Evolutionary conservation across 2,888 invertebrate genomes (phyloP).

Genomic region (Agonopterix alstromeriana): DNA sequence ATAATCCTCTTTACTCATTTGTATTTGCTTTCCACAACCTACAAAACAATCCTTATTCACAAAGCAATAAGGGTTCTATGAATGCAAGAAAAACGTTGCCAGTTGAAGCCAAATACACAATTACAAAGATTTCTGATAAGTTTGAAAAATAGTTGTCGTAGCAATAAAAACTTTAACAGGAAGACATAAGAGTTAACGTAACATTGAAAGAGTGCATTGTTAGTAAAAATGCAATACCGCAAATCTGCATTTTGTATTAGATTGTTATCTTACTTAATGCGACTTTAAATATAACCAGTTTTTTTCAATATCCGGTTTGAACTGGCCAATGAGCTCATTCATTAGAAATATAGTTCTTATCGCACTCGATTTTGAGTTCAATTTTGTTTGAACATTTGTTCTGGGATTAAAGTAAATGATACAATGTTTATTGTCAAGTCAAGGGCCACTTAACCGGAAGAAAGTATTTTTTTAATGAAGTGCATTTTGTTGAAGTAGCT

Average conservation of each 20-base stretch:
- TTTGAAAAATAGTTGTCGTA: background rate
- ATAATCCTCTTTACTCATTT: constrained; percentile 32
- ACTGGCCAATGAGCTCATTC: constrained; percentile 12
- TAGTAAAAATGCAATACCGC: constrained; percentile 39
- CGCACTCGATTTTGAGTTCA: too few relatives aligned
- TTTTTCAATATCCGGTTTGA: constrained; percentile 38
- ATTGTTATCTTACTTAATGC: constrained; percentile 60
- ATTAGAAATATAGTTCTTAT: too few relatives aligned
- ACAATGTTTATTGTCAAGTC: constrained; percentile 41
- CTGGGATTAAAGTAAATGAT: constrained; percentile 21
- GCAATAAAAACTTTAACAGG: background rate
- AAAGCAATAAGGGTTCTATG: background rate
- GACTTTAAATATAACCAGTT: constrained; percentile 41
- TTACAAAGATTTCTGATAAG: background rate
- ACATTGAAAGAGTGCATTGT: constrained; percentile 10
- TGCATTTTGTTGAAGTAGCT: background rate
- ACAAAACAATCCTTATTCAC: background rate
- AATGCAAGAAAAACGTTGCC: background rate
- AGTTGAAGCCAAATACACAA: background rate
- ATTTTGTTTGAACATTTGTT: background rate
- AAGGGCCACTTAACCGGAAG: constrained; percentile 31
- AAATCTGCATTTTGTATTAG: constrained; percentile 61
- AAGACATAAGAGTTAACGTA: background rate
- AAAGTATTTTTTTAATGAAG: constrained; percentile 21
- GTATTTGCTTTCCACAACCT: background rate